Conservation (phyloP, 2,888 invertebrate genomes). For the Pantelozetes paolii region DNA sequence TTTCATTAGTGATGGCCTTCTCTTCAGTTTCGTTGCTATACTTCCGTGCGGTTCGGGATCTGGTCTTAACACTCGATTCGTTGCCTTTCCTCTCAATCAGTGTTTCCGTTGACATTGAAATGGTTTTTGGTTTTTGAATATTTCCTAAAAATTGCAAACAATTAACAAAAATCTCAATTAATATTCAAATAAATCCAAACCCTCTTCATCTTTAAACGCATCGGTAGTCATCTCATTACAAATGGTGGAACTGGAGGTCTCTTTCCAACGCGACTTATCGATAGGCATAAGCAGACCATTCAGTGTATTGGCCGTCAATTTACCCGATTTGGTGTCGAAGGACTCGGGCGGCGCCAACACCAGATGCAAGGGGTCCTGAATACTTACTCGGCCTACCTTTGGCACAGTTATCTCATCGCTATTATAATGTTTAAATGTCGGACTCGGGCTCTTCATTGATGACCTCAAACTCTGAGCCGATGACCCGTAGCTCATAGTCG, state of each 20-base stretch:
- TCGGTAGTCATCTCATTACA: constrained; percentile 43
- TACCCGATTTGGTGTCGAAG: neutral
- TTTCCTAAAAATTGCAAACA: constrained; percentile 8
- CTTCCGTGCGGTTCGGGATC: constrained; percentile 38
- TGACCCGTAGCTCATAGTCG: neutral
- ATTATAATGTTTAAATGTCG: neutral
- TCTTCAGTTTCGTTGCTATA: constrained; percentile 28
- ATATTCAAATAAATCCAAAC: no score
- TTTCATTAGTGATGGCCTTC: constrained; percentile 14
- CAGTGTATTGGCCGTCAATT: neutral
- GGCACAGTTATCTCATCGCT: constrained; percentile 26
- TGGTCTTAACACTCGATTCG: constrained; percentile 39
- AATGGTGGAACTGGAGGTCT: constrained; percentile 42
- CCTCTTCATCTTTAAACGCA: constrained; percentile 37
- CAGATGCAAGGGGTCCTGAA: constrained; percentile 29
- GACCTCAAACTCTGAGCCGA: neutral
- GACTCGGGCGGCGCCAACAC: constrained; percentile 26
- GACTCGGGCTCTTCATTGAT: constrained; percentile 29
- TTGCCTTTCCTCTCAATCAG: constrained; percentile 39
- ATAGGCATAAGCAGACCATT: constrained; percentile 19
- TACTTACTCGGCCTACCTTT: constrained; percentile 21
- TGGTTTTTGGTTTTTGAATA: constrained; percentile 23
- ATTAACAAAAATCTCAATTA: no score
- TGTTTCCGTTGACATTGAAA: constrained; percentile 41
- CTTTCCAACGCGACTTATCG: constrained; percentile 39